Base-by-base conservation (phyloP, 1,140 invertebrate genomes). In the Meteorus sp. region DNA sequence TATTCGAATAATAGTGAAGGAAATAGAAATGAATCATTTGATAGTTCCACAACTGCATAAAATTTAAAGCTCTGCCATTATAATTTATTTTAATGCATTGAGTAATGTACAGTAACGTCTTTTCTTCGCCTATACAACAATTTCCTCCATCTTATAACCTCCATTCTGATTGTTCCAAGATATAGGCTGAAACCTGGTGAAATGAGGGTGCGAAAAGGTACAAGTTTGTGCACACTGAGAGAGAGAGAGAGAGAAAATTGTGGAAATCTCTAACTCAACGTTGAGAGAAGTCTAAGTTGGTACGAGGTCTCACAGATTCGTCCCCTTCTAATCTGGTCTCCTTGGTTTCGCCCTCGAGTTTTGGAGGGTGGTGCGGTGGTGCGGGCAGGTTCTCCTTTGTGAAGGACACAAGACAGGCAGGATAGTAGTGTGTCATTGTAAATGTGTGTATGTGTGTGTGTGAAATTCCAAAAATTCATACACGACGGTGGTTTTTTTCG, bases 251-350 rank as follows among this genome's bases (percentile, higher is more conserved):
- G 29, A 9, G 27, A 31, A 25, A 22, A 23, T n/a, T 2, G 22
- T 61, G 67, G 65, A 73, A 68, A 69, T 69, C 64, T 65, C 44
- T 53, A 63, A 61, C 55, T 59, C 52, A 45, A 48, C 37, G 50
- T 22, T 37, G 53, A 35, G 19, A 54, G 50, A 54, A 25, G 22
- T 58, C 33, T 53, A 13, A 39, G 55, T 3, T 13, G 45, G 43
- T 45, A 57, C 51, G 22, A 50, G 65, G 65, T 66, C 69, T 64
- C n/a, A n/a, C n/a, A 60, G 73, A 65, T 69, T 73, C 67, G 60
- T 63, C 71, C 72, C 66, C 66, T 73, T 76, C 72, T 77, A 79
- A 79, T 79, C 75, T 73, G 70, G 78, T 80, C 77, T 77, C 78
- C 77, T 78, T 79, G 77, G 77, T 78, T 78, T 79, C 75, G 65